Percentiles rank a stretch among this genome's conserved stretches.
phyloP scores from a whole-genome alignment of 1,140 invertebrate genomes.

The Drosophila pruinosa region DNA sequence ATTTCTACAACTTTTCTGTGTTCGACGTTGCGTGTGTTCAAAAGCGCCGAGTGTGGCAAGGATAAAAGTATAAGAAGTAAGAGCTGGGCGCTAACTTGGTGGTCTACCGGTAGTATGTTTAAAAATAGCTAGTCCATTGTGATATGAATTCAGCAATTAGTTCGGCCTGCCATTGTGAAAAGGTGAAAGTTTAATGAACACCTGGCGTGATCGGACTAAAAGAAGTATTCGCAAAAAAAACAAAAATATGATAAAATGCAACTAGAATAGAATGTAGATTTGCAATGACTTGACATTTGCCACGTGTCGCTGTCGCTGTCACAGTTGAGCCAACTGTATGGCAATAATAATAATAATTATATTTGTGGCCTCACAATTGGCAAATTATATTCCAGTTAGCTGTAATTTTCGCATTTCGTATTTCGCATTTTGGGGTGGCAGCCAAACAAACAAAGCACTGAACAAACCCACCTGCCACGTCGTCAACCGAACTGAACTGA shows the following conservation, averaged over 20 bases:
- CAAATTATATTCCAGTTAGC: constrained; percentile 15
- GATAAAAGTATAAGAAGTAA: no score
- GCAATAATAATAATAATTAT: constrained; percentile 22
- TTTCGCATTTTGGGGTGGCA: background rate
- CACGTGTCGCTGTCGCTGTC: constrained; percentile 24
- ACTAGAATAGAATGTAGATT: constrained; percentile 16
- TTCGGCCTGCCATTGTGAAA: constrained; percentile 28
- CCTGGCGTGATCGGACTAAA: constrained; percentile 51
- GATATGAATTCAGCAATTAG: constrained; percentile 30
- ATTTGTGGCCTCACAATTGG: constrained; percentile 1
- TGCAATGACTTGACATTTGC: constrained; percentile 6
- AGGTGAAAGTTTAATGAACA: constrained; percentile 78
- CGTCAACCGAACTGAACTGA: constrained; percentile 1
- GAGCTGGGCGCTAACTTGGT: constrained; percentile 26
- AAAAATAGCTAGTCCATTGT: constrained; percentile 54
- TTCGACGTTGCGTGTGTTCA: constrained; percentile 37
- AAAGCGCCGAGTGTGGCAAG: background rate
- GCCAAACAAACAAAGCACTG: background rate
- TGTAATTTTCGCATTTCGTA: constrained; percentile 34
- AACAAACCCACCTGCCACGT: constrained; percentile 15
- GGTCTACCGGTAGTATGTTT: constrained; percentile 15
- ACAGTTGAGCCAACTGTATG: background rate
- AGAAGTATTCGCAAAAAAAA: constrained; percentile 23
- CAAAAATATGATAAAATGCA: background rate
- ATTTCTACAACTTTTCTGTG: constrained; percentile 51